These are phyloP conservation scores for Pteropus alecto DNA, from an alignment of 2,113 vertebrate genomes.

Conservation along the genomic window DNA sequence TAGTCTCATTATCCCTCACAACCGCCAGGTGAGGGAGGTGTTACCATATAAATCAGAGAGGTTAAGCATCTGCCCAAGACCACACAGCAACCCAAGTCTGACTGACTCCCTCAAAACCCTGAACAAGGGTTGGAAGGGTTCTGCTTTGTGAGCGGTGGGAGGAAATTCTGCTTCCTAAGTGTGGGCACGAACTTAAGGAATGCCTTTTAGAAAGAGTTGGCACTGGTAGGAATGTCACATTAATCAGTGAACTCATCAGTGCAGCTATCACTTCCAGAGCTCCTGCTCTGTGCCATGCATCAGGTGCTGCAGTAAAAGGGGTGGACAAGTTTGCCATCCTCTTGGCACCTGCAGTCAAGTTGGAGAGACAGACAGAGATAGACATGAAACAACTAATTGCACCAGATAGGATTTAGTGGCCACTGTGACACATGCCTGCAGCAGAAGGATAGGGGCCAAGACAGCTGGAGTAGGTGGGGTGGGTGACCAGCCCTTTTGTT, in stretches of 20 bases:
- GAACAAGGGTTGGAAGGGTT: neutral
- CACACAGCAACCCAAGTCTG: neutral
- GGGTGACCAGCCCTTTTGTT: neutral
- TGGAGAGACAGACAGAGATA: neutral
- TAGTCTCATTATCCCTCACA: neutral
- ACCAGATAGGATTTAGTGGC: neutral
- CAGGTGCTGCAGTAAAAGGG: neutral
- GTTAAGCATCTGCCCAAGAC: neutral
- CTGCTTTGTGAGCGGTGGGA: neutral
- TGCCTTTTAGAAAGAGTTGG: neutral
- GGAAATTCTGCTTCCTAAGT: neutral
- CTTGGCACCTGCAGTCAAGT: neutral
- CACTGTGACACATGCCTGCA: neutral
- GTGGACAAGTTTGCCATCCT: rapidly evolving
- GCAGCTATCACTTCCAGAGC: neutral
- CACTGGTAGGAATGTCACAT: neutral
- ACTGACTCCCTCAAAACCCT: neutral
- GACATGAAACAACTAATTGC: neutral
- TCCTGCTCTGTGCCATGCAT: neutral
- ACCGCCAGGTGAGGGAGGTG: neutral
- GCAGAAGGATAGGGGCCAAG: neutral
- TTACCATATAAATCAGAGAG: neutral
- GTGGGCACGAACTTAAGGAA: neutral
- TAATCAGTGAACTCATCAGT: neutral
- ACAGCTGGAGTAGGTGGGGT: neutral